Conservation (phyloP, 2,797 vertebrate species). For the Luscinia luscinia region DNA sequence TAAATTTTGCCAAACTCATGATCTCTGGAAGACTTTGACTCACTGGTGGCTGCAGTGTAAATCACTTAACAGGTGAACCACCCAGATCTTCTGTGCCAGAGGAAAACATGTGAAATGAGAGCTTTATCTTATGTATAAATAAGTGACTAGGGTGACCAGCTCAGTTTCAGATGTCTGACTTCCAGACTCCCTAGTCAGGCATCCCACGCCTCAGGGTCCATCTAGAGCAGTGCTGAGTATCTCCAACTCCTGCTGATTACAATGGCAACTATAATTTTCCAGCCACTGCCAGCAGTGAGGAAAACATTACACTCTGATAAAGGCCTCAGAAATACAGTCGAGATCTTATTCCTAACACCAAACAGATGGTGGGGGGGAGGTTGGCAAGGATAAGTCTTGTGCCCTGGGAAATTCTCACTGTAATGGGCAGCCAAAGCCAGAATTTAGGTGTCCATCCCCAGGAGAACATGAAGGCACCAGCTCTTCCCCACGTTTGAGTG, state of each 20-base stretch:
- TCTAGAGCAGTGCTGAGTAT: background rate
- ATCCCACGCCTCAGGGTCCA: background rate
- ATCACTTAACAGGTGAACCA: background rate
- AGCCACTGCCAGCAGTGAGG: background rate
- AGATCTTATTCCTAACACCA: background rate
- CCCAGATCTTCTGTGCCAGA: background rate
- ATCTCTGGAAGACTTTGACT: background rate
- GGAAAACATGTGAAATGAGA: background rate
- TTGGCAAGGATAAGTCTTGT: background rate
- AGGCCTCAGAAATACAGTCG: background rate
- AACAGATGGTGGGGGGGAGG: accelerated
- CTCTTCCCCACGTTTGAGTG: accelerated
- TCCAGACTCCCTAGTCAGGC: background rate
- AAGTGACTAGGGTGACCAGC: background rate
- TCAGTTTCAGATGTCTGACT: background rate
- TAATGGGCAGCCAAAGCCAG: background rate
- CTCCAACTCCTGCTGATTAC: background rate
- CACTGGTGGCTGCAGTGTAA: background rate
- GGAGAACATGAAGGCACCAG: accelerated
- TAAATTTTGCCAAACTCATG: background rate
- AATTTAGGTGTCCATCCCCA: background rate
- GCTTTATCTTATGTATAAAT: background rate
- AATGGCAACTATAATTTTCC: background rate
- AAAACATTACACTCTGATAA: background rate
- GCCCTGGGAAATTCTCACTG: background rate